phyloP scores from a whole-genome alignment of 2,113 vertebrate genomes.

The Notarius lentiginosus region DNA sequence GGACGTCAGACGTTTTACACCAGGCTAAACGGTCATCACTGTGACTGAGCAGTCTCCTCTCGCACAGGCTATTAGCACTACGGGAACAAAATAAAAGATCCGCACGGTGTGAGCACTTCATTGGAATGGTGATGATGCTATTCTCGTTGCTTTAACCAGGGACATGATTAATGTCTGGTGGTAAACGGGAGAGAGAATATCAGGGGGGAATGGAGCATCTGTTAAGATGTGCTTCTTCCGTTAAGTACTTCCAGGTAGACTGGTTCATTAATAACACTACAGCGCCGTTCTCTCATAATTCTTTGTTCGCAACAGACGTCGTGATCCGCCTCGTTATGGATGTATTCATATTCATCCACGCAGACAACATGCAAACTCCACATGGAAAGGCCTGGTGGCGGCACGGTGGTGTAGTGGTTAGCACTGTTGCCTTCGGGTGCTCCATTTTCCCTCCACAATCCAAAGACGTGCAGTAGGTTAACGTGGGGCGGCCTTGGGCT shows the following conservation, averaged over 20 bases:
- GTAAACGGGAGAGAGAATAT: conserved; percentile 19
- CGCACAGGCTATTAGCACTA: conserved; percentile 12
- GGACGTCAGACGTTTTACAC: conserved; percentile 11
- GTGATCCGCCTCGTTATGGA: too few species aligned
- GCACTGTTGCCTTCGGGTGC: too few species aligned
- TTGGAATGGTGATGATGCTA: conserved; percentile 36
- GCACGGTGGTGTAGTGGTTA: too few species aligned
- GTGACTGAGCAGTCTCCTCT: conserved; percentile 31
- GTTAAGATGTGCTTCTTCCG: not conserved
- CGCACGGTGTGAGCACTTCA: conserved; percentile 25
- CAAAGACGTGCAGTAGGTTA: too few species aligned
- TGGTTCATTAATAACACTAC: not conserved
- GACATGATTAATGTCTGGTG: conserved; percentile 29
- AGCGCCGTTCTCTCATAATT: not conserved
- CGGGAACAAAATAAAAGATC: conserved; percentile 24
- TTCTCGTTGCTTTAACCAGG: conserved; percentile 30
- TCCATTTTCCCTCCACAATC: too few species aligned
- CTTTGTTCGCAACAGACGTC: too few species aligned
- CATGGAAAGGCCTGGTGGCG: too few species aligned
- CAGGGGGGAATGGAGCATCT: not conserved
- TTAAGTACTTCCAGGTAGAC: not conserved
- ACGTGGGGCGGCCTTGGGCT: too few species aligned
- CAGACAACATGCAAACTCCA: too few species aligned
- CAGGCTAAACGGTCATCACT: conserved; percentile 27
- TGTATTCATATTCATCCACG: too few species aligned